Base-by-base conservation (phyloP, 53 echinoderm and acorn worm species). In the Holothuria scabra region DNA sequence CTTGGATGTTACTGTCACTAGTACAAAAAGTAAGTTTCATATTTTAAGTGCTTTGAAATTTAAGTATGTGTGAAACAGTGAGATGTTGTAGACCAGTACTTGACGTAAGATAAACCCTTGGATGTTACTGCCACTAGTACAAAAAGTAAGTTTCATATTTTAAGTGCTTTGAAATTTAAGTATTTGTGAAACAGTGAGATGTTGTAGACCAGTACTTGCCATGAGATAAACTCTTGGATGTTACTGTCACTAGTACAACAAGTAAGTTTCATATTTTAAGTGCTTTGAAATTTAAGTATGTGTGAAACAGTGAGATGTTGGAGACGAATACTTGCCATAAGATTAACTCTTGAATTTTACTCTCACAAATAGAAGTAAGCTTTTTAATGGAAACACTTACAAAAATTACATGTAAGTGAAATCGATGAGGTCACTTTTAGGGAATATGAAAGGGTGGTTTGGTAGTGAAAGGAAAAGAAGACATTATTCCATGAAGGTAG, bases 61-160 rank as follows among this genome's bases (percentile, higher is more conserved):
- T n/a, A n/a, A n/a, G n/a, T n/a, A n/a, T n/a, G n/a, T n/a, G n/a
- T n/a, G n/a, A n/a, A n/a, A n/a, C n/a, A n/a, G n/a, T n/a, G 89
- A 67, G 99, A 99, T 74, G 80, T 99, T 16, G 88, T 89, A 29
- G 87, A 92, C 44, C 92, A 91, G 83, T 92, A 92, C 84, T 89
- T 99, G 35, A 91, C 88, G 0, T 66, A 89, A 60, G 89, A 89
- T 24, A 86, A 88, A 46, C 87, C 89, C 46, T 61, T 99, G 70
- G 99, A 99, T 85, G 94, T 94, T 0, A 76, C 57, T 11, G 56
- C 57, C 8, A 76, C 35, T 4, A 35, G 35, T 35, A 35, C 29
- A 29, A 76, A 57, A 16, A 56, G 76, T 26, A 71, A 46, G 35
- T 25, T 19, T 41, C 5, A 22, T 71, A 12, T 21, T 41, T 48